phyloP scores from a whole-genome alignment of 1,140 invertebrate genomes.

The Chelonus insularis region DNA sequence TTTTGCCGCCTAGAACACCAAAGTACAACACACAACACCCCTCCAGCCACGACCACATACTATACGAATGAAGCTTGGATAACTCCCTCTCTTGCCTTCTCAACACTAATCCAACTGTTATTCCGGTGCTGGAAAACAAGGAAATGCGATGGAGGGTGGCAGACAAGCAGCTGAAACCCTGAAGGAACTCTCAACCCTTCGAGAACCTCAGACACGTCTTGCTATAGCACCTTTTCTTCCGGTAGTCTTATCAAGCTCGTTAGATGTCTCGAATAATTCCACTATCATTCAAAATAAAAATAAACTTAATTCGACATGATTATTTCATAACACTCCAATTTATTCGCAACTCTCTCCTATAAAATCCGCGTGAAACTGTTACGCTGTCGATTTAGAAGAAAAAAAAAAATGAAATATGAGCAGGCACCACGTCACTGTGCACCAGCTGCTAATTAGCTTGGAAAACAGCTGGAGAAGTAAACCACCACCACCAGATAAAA shows the following conservation, averaged over 20 bases:
- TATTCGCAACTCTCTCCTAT: background rate
- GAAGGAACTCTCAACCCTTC: background rate
- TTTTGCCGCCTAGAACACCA: slow-evolving; percentile 3
- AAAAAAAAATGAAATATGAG: slow-evolving; percentile 20
- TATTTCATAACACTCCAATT: too few species aligned
- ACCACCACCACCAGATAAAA: slow-evolving; percentile 12
- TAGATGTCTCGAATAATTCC: slow-evolving; percentile 11
- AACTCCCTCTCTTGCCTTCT: slow-evolving; percentile 34
- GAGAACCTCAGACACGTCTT: background rate
- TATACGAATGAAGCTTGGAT: slow-evolving; percentile 37
- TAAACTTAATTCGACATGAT: too few species aligned
- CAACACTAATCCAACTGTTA: slow-evolving; percentile 36
- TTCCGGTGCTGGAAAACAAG: slow-evolving; percentile 20
- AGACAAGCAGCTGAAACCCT: slow-evolving; percentile 6
- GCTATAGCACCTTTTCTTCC: background rate
- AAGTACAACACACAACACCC: slow-evolving; percentile 26
- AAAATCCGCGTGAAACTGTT: background rate
- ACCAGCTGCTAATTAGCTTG: slow-evolving; percentile 27
- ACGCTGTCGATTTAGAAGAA: background rate
- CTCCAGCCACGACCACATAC: slow-evolving; percentile 26
- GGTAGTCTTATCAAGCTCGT: slow-evolving; percentile 12
- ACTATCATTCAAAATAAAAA: background rate
- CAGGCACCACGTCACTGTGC: background rate
- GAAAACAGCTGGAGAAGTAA: slow-evolving; percentile 27
- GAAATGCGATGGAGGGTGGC: background rate